phyloP scores from a whole-genome alignment of 2,888 invertebrate species.

The Hylaea fasciaria region DNA sequence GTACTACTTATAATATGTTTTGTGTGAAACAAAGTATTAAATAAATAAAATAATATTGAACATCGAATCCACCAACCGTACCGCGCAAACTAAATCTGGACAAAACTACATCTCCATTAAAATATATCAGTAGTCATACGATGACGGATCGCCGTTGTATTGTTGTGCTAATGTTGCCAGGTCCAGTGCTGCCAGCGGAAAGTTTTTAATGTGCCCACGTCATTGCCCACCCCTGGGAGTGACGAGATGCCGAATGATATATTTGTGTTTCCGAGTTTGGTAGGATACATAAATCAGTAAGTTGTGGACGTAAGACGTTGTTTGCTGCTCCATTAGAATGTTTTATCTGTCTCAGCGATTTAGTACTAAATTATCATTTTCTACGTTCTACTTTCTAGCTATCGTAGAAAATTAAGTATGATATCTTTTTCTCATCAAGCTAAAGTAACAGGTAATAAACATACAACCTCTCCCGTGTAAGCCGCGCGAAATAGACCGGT shows the following conservation, averaged over 20 bases:
- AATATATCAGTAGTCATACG: conserved; percentile 83
- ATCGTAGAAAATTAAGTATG: too few relatives aligned
- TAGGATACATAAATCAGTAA: conserved; percentile 29
- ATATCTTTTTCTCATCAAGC: too few relatives aligned
- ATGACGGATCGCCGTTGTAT: conserved; percentile 80
- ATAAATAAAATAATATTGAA: neutral
- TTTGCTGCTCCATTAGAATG: neutral
- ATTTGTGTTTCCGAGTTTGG: conserved; percentile 24
- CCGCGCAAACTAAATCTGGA: conserved; percentile 45
- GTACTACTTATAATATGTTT: too few relatives aligned
- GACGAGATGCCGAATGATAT: conserved; percentile 36
- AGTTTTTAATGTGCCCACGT: conserved; percentile 54
- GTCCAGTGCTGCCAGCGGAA: conserved; percentile 51
- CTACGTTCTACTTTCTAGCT: too few relatives aligned
- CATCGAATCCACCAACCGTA: conserved; percentile 27
- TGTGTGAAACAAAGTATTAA: too few relatives aligned
- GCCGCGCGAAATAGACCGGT: too few relatives aligned
- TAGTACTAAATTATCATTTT: too few relatives aligned
- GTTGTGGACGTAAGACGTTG: conserved; percentile 23
- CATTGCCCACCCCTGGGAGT: conserved; percentile 39
- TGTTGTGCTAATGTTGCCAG: conserved; percentile 78
- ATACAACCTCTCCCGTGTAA: too few relatives aligned
- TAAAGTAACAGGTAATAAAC: too few relatives aligned
- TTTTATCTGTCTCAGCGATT: too few relatives aligned
- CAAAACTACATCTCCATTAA: conserved; percentile 82